phyloP scores from a whole-genome alignment of 2,888 invertebrate species.

The Apodemia hepburni region DNA sequence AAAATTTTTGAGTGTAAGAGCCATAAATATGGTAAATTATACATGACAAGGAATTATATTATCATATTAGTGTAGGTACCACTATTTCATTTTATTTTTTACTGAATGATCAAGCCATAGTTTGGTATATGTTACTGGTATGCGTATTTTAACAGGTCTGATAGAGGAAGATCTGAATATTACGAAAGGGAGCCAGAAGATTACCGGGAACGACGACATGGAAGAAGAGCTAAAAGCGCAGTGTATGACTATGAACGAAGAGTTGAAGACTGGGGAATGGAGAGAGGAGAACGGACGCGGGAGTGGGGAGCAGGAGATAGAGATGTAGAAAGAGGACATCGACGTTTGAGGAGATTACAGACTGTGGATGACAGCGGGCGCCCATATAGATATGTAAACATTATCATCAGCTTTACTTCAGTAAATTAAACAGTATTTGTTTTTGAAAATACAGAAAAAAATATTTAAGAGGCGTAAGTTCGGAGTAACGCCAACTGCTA shows the following conservation, averaged over 20 bases:
- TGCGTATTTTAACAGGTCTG: slow-evolving; percentile 35
- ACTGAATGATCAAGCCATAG: no score
- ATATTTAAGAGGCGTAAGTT: no score
- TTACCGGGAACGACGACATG: slow-evolving; percentile 41
- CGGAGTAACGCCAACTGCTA: no score
- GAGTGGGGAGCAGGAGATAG: slow-evolving; percentile 16
- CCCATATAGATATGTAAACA: slow-evolving; percentile 40
- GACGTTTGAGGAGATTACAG: slow-evolving; percentile 50
- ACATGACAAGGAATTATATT: no score
- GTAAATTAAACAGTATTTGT: slow-evolving; percentile 5
- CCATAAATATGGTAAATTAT: no score
- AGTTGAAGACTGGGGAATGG: slow-evolving; percentile 27
- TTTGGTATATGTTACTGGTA: no score
- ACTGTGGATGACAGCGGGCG: slow-evolving; percentile 54
- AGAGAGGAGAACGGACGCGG: slow-evolving; percentile 26
- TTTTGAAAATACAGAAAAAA: no score
- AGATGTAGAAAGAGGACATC: slow-evolving; percentile 36
- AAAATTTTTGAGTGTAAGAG: no score
- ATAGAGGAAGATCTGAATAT: slow-evolving; percentile 58
- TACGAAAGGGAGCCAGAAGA: slow-evolving; percentile 53
- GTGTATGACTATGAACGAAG: slow-evolving; percentile 49
- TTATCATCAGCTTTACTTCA: not conserved
- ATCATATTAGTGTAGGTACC: no score
- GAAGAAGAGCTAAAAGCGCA: slow-evolving; percentile 59
- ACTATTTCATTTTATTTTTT: no score